Base-by-base conservation (phyloP, 2,797 vertebrate genomes). In the Lithobates pipiens region DNA sequence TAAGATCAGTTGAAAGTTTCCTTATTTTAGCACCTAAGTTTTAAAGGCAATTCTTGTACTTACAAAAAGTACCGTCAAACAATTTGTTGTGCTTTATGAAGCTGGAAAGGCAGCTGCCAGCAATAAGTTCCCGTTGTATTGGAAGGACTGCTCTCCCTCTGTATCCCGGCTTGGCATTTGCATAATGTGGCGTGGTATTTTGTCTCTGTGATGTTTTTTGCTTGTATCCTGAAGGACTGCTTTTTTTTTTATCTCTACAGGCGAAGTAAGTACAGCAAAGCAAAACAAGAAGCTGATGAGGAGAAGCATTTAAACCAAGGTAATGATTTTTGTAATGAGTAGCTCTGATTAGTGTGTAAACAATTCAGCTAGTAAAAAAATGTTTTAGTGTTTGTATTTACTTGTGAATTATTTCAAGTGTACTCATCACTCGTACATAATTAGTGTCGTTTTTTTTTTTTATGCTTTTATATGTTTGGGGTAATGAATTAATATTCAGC, bases 271-370 rank as follows among this genome's bases (percentile, higher is more conserved):
- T 99, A 99, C 95, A 99, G 97, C 92, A 99, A 99, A 88, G 98
- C 98, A 44, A 99, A 99, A 92, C 98, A 99, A 91, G 97, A 99
- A 89, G 97, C 98, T 1, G 98, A 98, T 54, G 98, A 99, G 90
- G 98, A 99, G 90, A 99, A 99, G 73, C 97, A 98, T 91, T 91
- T 98, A 90, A 97, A 99, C 91, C 96, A 98, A 97, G 98, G 98
- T 99, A 96, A 74, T 44, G 79, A 25, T 57, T 81, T 71, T 61
- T 42, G 57, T 89, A 39, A 89, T 85, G 78, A 16, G 50, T 25
- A 74, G 65, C 44, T 36, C 16, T 50, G 25, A 50, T 21, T 57
- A 83, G 57, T 67, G 63, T 25, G 57, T 3, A 21, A 65, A 61
- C 75, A 36, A 13, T 21, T 36, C 70, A 23, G 70, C 70, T 18